These are phyloP conservation scores for Trachymyrmex septentrionalis DNA, from an alignment of 1,140 invertebrate genomes.

Conservation along the genomic window DNA sequence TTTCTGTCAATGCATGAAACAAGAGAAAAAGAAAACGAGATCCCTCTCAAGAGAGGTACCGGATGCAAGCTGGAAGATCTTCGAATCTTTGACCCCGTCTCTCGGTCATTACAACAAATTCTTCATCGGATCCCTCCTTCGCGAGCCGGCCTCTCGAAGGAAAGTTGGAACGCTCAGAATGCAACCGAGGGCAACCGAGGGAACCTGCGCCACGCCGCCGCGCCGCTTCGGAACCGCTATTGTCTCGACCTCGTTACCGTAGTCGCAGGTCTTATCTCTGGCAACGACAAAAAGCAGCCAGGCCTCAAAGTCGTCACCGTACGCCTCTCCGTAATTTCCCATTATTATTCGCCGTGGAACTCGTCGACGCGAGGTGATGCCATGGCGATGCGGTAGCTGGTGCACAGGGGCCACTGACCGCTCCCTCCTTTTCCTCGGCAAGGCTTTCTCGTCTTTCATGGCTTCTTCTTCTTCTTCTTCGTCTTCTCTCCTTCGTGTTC, in stretches of 20 bases:
- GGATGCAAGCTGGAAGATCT: slow-evolving; percentile 14
- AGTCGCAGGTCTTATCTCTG: slow-evolving; percentile 35
- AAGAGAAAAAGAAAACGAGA: not conserved
- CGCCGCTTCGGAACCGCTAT: slow-evolving; percentile 28
- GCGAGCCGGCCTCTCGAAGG: not conserved
- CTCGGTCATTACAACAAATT: not conserved
- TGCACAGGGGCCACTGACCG: slow-evolving; percentile 83
- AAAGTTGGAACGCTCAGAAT: slow-evolving; percentile 23
- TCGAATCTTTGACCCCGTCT: slow-evolving; percentile 13
- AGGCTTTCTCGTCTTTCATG: slow-evolving; percentile 77
- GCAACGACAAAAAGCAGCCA: slow-evolving; percentile 39
- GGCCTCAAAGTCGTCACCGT: slow-evolving; percentile 1
- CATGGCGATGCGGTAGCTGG: slow-evolving; percentile 71
- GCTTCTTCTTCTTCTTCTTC: slow-evolving; percentile 62
- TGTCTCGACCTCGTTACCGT: slow-evolving; percentile 61
- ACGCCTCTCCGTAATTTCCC: slow-evolving; percentile 37
- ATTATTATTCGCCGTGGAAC: slow-evolving; percentile 57
- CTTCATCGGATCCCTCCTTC: not conserved
- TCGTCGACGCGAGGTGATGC: slow-evolving; percentile 37
- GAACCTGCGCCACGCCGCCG: not conserved
- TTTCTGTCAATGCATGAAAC: not conserved
- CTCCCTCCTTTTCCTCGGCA: slow-evolving; percentile 76
- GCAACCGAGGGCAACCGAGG: not conserved
- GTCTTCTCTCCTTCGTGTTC: slow-evolving; percentile 9
- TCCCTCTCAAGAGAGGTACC: not conserved